These are phyloP conservation scores for Macrosteles quadrilineatus DNA, from an alignment of 1,140 invertebrate genomes.

Conservation along the genomic window DNA sequence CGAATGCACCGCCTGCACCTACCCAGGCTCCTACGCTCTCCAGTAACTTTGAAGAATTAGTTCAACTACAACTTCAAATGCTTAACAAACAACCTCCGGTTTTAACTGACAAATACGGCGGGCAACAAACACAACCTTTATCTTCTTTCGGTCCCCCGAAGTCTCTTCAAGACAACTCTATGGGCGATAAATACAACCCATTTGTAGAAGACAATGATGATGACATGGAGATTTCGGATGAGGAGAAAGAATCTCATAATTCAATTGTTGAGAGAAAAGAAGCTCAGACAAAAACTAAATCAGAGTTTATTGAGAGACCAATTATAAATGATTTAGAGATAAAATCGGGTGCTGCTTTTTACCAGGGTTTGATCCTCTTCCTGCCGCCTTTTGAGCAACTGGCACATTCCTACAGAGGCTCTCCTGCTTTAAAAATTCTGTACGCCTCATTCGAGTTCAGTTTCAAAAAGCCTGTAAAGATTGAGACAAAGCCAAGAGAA, in stretches of 20 bases:
- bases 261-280: neutral
- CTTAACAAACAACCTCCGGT: too few relatives aligned
- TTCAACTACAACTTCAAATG: too few relatives aligned
- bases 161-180: too few relatives aligned
- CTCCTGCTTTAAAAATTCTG: neutral
- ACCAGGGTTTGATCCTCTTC: neutral
- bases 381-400: neutral
- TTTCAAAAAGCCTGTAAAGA: neutral
- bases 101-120: too few relatives aligned
- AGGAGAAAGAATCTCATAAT: neutral
- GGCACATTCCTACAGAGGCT: neutral
- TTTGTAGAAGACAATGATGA: constrained; percentile 1
- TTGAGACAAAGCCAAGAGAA: neutral
- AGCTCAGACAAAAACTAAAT: neutral
- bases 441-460: constrained; percentile 9
- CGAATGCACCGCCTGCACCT: too few relatives aligned
- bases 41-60: too few relatives aligned
- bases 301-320: neutral
- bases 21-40: too few relatives aligned
- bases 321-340: neutral
- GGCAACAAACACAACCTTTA: too few relatives aligned
- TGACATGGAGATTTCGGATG: constrained; percentile 1
- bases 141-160: too few relatives aligned
- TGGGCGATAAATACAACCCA: neutral
- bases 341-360: neutral